phyloP scores from a whole-genome alignment of 1,140 invertebrate genomes.

The Brachionus asplanchnoidis region DNA sequence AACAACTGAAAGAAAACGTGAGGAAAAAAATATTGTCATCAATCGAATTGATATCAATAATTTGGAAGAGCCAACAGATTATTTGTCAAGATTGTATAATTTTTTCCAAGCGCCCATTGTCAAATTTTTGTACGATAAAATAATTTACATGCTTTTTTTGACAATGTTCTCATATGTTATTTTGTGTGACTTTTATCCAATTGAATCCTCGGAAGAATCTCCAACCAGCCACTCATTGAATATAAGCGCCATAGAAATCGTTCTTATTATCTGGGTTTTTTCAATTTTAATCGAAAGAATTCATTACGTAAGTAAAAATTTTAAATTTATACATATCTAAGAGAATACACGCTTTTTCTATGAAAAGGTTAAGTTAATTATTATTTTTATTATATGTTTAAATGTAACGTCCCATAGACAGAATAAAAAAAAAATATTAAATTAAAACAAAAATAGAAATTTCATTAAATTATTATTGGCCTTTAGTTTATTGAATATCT shows the following conservation, averaged over 20 bases:
- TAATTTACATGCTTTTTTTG: background rate
- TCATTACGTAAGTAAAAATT: constrained; percentile 19
- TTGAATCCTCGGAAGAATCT: background rate
- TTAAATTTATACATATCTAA: no score
- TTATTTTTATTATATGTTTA: no score
- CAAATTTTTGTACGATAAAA: constrained; percentile 38
- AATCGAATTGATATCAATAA: constrained; percentile 20
- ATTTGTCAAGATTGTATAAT: background rate
- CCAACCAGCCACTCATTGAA: background rate
- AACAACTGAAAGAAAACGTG: background rate
- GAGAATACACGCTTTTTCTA: no score
- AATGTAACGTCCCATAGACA: no score
- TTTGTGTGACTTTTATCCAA: constrained; percentile 24
- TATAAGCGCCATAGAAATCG: background rate
- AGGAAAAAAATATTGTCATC: background rate
- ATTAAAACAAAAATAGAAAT: no score
- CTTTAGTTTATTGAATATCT: no score
- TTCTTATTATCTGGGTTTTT: constrained; percentile 32
- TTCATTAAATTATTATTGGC: no score
- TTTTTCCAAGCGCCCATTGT: constrained; percentile 8
- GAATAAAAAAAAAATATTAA: no score
- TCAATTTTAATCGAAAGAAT: constrained; percentile 12
- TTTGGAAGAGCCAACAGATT: background rate
- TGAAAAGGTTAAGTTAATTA: no score
- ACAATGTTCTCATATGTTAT: background rate